Conservation (phyloP, 2,113 vertebrate species). For the Stomatorhinus ivindoensis region DNA sequence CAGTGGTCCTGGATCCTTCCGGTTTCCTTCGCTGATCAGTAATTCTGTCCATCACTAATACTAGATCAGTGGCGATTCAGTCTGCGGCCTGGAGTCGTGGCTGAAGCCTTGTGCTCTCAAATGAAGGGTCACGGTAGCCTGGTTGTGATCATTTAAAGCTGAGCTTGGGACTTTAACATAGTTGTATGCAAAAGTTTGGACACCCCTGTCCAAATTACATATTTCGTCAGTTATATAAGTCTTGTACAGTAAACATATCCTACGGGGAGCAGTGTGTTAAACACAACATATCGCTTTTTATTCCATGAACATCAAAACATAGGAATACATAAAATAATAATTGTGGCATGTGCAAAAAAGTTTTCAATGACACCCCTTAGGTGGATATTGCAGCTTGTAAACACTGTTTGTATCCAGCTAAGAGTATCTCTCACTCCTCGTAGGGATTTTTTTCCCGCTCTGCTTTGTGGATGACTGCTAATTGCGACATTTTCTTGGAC, state of each 20-base stretch:
- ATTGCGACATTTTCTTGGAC: background rate
- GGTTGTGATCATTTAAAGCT: background rate
- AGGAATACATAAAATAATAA: background rate
- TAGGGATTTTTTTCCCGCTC: background rate
- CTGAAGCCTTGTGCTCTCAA: background rate
- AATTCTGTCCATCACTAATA: background rate
- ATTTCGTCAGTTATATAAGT: background rate
- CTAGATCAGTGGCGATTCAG: background rate
- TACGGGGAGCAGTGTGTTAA: background rate
- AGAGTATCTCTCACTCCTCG: background rate
- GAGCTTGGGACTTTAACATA: background rate
- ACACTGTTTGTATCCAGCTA: background rate
- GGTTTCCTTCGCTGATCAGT: background rate
- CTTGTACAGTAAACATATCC: background rate
- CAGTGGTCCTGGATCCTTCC: slow-evolving; percentile 15
- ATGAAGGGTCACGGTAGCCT: background rate
- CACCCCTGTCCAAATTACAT: background rate
- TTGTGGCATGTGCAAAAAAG: background rate
- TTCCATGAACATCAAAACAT: background rate
- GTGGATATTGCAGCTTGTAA: background rate
- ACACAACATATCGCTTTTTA: background rate
- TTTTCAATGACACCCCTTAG: background rate
- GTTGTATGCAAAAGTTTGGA: background rate
- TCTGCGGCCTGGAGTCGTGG: background rate
- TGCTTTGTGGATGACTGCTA: background rate